Evolutionary conservation across 2,797 vertebrate genomes (phyloP).

Genomic region (Xiphorhynchus erythropygius): DNA sequence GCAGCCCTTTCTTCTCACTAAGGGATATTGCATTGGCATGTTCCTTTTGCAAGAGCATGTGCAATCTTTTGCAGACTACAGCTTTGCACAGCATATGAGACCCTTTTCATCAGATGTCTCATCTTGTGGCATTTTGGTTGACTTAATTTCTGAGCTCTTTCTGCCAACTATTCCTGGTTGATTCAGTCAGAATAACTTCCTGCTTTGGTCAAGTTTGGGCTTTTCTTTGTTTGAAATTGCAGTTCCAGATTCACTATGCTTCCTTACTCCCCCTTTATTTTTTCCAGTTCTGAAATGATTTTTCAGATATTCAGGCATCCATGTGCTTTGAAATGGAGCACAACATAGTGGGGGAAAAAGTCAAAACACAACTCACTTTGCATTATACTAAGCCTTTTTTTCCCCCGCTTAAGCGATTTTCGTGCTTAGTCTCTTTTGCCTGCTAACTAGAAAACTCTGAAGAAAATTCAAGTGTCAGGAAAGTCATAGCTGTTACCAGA

Average conservation of each 20-base stretch:
- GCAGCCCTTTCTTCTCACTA: not conserved
- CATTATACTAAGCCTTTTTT: not conserved
- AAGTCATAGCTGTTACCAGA: not conserved
- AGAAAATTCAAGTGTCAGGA: not conserved
- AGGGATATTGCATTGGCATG: not conserved
- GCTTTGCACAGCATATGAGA: not conserved
- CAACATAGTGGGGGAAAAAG: accelerated
- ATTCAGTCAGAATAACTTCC: not conserved
- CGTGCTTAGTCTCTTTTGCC: not conserved
- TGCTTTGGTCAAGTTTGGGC: not conserved
- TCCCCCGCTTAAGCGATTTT: not conserved
- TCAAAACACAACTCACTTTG: not conserved
- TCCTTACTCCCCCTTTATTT: not conserved
- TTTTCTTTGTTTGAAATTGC: not conserved
- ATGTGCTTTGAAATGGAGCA: not conserved
- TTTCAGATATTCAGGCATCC: not conserved
- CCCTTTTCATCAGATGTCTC: not conserved
- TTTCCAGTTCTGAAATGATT: not conserved
- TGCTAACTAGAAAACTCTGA: not conserved
- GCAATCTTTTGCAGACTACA: not conserved
- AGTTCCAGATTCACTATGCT: not conserved
- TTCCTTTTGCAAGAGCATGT: not conserved
- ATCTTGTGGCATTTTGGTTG: not conserved
- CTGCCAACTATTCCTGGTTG: not conserved
- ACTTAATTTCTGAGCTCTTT: not conserved